These are phyloP conservation scores for Beris morrisii DNA, from an alignment of 2,888 invertebrate genomes.

Conservation along the genomic window DNA sequence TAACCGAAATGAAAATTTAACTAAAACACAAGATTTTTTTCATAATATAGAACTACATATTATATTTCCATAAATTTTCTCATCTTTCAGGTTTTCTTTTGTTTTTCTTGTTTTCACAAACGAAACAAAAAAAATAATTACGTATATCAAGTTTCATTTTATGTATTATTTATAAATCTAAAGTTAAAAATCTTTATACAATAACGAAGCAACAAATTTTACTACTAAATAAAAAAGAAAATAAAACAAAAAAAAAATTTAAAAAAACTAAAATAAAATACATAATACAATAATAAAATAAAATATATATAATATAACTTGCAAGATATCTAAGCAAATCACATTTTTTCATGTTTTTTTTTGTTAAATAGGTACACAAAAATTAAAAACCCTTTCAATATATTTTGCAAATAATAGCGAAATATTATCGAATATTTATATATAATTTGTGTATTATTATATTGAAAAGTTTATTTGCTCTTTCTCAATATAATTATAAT, in stretches of 20 bases:
- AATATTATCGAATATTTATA: too few species aligned
- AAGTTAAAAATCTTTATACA: slow-evolving; percentile 37
- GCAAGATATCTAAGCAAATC: slow-evolving; percentile 12
- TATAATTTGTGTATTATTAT: too few species aligned
- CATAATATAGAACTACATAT: slow-evolving; percentile 31
- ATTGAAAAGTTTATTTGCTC: too few species aligned
- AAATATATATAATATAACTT: slow-evolving; percentile 10
- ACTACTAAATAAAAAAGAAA: slow-evolving; percentile 32
- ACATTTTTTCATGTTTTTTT: slow-evolving; percentile 23
- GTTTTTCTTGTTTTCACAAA: slow-evolving; percentile 56
- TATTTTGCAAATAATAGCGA: neutral
- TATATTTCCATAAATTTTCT: slow-evolving; percentile 32
- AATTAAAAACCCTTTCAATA: neutral
- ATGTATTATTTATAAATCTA: slow-evolving; percentile 26
- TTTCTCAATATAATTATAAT: neutral
- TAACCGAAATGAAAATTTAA: slow-evolving; percentile 21
- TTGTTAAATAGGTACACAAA: neutral
- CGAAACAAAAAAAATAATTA: slow-evolving; percentile 49
- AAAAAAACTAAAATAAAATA: slow-evolving; percentile 8
- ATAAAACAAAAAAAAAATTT: slow-evolving; percentile 12
- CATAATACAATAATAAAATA: slow-evolving; percentile 3
- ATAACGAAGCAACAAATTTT: slow-evolving; percentile 42
- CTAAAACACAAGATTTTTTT: slow-evolving; percentile 39
- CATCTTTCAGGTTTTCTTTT: slow-evolving; percentile 52
- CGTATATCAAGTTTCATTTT: slow-evolving; percentile 51